Conservation (phyloP, 2,113 vertebrate species). For the Terrapene triunguis region DNA sequence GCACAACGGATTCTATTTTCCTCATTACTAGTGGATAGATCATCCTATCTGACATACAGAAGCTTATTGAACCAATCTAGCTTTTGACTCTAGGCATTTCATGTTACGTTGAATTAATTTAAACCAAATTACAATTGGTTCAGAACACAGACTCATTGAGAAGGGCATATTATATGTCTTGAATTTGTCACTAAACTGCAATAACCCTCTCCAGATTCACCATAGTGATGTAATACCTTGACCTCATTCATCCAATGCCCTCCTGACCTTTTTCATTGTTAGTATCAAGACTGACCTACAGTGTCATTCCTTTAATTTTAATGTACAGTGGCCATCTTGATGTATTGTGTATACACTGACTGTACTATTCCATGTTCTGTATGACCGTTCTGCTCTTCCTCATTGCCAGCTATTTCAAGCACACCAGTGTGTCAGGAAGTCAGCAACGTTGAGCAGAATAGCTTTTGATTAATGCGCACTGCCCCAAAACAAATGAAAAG, state of each 20-base stretch:
- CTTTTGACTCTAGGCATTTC: background rate
- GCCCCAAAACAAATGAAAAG: background rate
- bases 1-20: background rate
- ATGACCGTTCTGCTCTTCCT: background rate
- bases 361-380: conserved; percentile 2
- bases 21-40: conserved; percentile 5
- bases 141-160: background rate
- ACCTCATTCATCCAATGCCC: conserved; percentile 15
- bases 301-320: background rate
- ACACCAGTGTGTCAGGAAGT: background rate
- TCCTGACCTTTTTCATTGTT: background rate
- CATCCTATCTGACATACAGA: conserved; percentile 24
- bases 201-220: conserved; percentile 5
- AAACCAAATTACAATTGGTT: conserved; percentile 5
- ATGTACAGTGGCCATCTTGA: background rate
- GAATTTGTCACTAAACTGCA: conserved; percentile 79
- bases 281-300: background rate
- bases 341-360: conserved; percentile 16
- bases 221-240: conserved; percentile 22
- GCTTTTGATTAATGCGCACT: background rate
- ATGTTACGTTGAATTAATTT: background rate
- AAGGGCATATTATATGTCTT: conserved; percentile 23
- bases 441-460: background rate
- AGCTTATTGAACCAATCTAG: background rate
- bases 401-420: background rate